Evolutionary conservation across 2,113 vertebrate species (phyloP).

Genomic region (Nibea coibor): DNA sequence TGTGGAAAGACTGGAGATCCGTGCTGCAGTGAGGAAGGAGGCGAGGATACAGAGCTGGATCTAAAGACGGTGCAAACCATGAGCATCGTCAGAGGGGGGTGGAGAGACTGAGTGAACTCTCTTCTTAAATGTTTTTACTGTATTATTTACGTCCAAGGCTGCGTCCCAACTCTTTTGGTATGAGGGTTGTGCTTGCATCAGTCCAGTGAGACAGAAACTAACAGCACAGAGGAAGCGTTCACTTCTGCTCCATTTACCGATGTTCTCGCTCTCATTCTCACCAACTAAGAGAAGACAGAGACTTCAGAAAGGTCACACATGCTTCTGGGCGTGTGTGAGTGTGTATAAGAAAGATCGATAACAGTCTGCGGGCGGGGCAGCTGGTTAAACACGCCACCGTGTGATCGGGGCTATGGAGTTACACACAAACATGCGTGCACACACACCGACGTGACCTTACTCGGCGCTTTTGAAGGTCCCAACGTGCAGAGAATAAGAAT

Average conservation of each 20-base stretch:
- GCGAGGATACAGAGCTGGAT: too few relatives aligned
- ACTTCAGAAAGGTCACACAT: conserved; percentile 56
- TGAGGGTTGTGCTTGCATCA: not conserved
- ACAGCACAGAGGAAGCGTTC: conserved; percentile 57
- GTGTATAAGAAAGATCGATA: conserved; percentile 61
- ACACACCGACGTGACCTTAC: conserved; percentile 56
- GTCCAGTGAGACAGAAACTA: conserved; percentile 14
- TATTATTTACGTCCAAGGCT: too few relatives aligned
- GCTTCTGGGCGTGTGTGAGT: conserved; percentile 34
- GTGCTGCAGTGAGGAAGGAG: too few relatives aligned
- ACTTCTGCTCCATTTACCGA: conserved; percentile 72
- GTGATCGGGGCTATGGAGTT: conserved; percentile 46
- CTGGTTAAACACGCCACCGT: conserved; percentile 61
- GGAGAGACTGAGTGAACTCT: too few relatives aligned
- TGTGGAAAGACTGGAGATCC: too few relatives aligned
- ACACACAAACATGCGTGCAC: conserved; percentile 36
- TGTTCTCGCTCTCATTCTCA: conserved; percentile 52
- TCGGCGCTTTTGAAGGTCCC: conserved; percentile 59
- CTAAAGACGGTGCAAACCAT: too few relatives aligned
- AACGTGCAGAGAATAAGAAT: conserved; percentile 60
- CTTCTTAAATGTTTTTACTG: too few relatives aligned
- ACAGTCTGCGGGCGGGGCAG: conserved; percentile 28
- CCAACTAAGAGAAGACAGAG: conserved; percentile 26
- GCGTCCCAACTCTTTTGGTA: too few relatives aligned
- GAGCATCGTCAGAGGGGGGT: too few relatives aligned